phyloP scores from a whole-genome alignment of 2,888 invertebrate species.

The Nomada ferruginata region DNA sequence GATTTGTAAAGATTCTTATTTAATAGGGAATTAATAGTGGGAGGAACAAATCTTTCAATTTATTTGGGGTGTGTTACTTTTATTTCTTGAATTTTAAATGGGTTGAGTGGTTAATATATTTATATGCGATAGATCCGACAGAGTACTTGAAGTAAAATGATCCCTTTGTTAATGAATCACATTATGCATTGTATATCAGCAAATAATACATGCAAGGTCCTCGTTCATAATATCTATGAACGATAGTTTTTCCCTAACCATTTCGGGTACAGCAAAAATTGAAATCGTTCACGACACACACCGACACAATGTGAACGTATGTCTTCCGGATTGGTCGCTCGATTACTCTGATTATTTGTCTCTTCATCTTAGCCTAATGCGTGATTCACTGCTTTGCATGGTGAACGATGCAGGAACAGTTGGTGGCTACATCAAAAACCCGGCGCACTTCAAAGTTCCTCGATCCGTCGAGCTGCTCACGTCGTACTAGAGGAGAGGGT shows the following conservation, averaged over 20 bases:
- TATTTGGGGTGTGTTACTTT: too few species aligned
- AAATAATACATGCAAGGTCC: too few species aligned
- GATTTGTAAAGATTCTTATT: too few species aligned
- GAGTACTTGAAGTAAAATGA: too few species aligned
- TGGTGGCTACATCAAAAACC: slow-evolving; percentile 84
- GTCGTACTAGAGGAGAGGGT: slow-evolving; percentile 28
- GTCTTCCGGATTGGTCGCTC: slow-evolving; percentile 25
- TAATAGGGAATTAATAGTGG: too few species aligned
- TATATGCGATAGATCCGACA: too few species aligned
- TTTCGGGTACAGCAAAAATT: not conserved
- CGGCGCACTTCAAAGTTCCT: slow-evolving; percentile 82
- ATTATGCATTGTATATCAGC: too few species aligned
- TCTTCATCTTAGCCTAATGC: slow-evolving; percentile 73
- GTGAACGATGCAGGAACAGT: slow-evolving; percentile 78
- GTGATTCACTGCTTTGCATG: slow-evolving; percentile 83
- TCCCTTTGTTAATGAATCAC: too few species aligned
- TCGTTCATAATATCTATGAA: not conserved
- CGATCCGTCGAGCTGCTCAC: slow-evolving; percentile 58
- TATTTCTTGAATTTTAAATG: too few species aligned
- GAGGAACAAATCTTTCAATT: too few species aligned
- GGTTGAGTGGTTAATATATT: too few species aligned
- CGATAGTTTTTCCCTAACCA: not conserved
- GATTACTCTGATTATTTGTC: slow-evolving; percentile 66
- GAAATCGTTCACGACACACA: not conserved
- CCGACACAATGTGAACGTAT: slow-evolving; percentile 7